Percentiles rank a stretch among this genome's conserved stretches.
Conservation (phyloP, 2,113 vertebrate species). For the Brachyistius frenatus region DNA sequence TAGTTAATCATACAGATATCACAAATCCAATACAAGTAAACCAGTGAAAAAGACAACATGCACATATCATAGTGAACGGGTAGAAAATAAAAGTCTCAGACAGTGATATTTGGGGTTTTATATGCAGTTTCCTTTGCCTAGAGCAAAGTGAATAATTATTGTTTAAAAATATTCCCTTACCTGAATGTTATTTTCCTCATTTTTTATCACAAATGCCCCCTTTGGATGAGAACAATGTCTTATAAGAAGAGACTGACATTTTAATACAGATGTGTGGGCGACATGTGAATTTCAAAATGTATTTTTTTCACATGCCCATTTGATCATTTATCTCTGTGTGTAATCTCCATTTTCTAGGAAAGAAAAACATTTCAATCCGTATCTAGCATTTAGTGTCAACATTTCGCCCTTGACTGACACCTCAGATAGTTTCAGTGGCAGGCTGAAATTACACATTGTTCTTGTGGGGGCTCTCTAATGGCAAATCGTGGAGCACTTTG, state of each 20-base stretch:
- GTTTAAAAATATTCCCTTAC: neutral
- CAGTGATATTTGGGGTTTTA: neutral
- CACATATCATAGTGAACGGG: neutral
- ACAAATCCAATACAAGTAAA: constrained; percentile 34
- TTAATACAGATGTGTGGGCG: neutral
- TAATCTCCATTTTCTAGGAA: constrained; percentile 30
- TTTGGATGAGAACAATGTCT: neutral
- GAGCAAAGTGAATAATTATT: constrained; percentile 18
- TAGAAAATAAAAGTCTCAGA: neutral
- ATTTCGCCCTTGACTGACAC: constrained; percentile 49
- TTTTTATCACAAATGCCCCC: neutral
- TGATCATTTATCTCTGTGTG: constrained; percentile 13
- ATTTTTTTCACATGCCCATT: constrained; percentile 1
- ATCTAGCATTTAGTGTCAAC: constrained; percentile 32
- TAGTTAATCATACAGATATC: constrained; percentile 35
- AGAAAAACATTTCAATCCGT: constrained; percentile 31
- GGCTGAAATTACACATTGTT: constrained; percentile 63
- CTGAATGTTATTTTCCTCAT: neutral
- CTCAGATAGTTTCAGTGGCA: constrained; percentile 53
- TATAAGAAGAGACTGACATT: constrained; percentile 6
- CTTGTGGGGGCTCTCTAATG: constrained; percentile 52
- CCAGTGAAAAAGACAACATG: constrained; percentile 13
- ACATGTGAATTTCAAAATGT: neutral
- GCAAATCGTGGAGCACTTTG: constrained; percentile 60
- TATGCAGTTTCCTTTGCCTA: neutral